phyloP scores from a whole-genome alignment of 2,113 vertebrate genomes.

The Rhabdomys dilectus region DNA sequence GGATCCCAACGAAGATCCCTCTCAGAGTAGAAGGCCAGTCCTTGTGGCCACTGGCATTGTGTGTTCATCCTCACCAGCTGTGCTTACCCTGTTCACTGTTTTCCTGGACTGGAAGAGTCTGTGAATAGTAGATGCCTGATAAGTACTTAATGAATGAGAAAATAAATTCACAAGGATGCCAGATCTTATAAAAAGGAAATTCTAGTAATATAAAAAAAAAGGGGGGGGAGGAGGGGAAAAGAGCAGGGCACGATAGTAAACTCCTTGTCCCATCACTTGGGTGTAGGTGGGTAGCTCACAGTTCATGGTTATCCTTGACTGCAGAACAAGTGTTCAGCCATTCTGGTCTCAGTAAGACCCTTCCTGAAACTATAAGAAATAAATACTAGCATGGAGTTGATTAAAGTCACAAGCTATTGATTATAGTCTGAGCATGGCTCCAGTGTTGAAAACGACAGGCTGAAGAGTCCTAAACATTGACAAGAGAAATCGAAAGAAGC shows the following conservation, averaged over 20 bases:
- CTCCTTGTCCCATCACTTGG: no score
- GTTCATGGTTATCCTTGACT: background rate
- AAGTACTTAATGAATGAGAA: background rate
- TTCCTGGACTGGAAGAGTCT: background rate
- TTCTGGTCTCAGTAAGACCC: background rate
- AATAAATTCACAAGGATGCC: background rate
- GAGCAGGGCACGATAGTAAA: background rate
- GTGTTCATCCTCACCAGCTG: background rate
- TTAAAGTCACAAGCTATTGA: background rate
- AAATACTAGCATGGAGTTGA: background rate
- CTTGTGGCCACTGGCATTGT: background rate
- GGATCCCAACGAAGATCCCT: background rate
- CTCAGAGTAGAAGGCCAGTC: background rate
- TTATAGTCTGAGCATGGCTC: background rate
- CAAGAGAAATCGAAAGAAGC: background rate
- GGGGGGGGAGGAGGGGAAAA: background rate
- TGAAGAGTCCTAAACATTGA: background rate
- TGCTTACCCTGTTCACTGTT: background rate
- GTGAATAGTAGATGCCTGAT: background rate
- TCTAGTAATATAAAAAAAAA: background rate
- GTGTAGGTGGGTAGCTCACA: background rate
- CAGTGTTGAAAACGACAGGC: background rate
- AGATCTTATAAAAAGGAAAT: background rate
- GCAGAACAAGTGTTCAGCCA: background rate
- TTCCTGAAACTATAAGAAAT: background rate